Evolutionary conservation across 2,113 vertebrate genomes (phyloP).

Genomic region (Burhinus oedicnemus): DNA sequence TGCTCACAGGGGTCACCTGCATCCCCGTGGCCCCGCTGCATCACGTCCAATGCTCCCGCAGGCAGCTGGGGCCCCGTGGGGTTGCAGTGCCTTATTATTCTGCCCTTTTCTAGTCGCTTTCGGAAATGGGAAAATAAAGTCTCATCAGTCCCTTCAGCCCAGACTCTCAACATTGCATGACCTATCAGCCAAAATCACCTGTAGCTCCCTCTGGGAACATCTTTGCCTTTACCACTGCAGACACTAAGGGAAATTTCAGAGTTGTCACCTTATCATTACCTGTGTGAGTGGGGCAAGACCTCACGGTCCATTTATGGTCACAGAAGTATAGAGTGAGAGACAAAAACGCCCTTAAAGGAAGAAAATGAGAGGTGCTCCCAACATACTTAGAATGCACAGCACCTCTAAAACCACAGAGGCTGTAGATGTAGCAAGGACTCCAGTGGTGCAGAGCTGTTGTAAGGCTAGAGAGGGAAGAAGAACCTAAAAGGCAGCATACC

Average conservation of each 20-base stretch:
- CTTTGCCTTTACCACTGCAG: neutral
- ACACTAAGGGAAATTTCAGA: neutral
- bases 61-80: neutral
- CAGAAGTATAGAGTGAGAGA: neutral
- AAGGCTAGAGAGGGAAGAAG: neutral
- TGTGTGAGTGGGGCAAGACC: neutral
- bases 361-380: neutral
- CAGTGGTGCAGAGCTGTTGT: neutral
- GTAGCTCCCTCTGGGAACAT: neutral
- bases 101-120: neutral
- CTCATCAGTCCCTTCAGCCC: neutral
- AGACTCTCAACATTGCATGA: neutral
- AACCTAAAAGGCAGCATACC: neutral
- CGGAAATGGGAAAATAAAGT: neutral
- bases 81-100: neutral
- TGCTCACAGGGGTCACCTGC: neutral
- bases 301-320: neutral
- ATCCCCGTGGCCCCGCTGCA: neutral
- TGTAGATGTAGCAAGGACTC: neutral
- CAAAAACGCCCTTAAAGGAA: neutral
- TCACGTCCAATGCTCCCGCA: fast-evolving
- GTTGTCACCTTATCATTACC: neutral
- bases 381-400: neutral
- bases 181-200: neutral
- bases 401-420: neutral